Evolutionary conservation across 1,140 invertebrate species (phyloP).

Genomic region (Drosophila mayri): DNA sequence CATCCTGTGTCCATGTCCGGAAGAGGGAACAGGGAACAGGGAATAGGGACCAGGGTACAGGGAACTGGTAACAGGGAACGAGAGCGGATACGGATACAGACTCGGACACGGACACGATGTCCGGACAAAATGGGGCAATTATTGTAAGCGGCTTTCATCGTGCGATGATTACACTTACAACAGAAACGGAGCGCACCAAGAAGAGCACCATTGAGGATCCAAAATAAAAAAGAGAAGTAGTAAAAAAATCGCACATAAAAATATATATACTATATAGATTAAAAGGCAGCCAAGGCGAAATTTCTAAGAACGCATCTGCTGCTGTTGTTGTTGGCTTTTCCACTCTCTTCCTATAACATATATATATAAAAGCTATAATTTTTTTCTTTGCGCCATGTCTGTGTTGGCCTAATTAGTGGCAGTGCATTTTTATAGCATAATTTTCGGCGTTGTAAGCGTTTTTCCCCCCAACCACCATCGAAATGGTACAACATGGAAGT

Average conservation of each 20-base stretch:
- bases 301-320: conserved; percentile 55
- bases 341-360: not conserved
- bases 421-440: conserved; percentile 82
- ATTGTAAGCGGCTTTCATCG: conserved; percentile 83
- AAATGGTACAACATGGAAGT: conserved; percentile 76
- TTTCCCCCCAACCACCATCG: conserved; percentile 50
- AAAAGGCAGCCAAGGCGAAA: conserved; percentile 12
- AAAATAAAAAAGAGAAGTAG: conserved; percentile 6
- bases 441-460: conserved; percentile 77
- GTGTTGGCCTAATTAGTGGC: conserved; percentile 80
- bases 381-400: conserved; percentile 52
- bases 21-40: not conserved
- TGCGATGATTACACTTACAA: conserved; percentile 82
- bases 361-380: no score
- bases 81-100: conserved; percentile 22
- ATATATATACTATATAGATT: conserved; percentile 8
- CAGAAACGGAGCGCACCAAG: conserved; percentile 71
- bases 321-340: conserved; percentile 9
- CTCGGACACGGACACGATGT: conserved; percentile 55
- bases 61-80: not conserved
- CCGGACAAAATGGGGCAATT: conserved; percentile 77
- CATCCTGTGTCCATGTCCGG: not conserved
- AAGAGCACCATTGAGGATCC: conserved; percentile 21
- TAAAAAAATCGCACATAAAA: conserved; percentile 1
- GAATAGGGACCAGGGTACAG: not conserved